Conservation (phyloP, 1,140 invertebrate species). For the Fragariocoptes setiger region DNA sequence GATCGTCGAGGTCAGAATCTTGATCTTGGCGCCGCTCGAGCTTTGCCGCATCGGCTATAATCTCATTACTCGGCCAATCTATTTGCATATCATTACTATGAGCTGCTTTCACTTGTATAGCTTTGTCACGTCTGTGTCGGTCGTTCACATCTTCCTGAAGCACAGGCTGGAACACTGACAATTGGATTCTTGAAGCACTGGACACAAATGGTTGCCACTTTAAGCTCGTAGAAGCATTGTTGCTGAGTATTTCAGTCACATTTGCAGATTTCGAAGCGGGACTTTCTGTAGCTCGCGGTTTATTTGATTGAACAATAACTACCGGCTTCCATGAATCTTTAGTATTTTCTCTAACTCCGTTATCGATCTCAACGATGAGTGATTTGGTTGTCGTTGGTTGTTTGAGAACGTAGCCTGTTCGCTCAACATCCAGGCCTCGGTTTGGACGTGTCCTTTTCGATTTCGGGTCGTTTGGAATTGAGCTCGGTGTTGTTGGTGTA, state of each 20-base stretch:
- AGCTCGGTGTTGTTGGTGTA: neutral
- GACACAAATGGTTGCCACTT: neutral
- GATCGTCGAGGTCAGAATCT: too few relatives aligned
- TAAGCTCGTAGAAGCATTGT: neutral
- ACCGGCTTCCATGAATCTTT: neutral
- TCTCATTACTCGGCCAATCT: too few relatives aligned
- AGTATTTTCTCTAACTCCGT: neutral
- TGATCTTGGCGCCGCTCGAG: too few relatives aligned
- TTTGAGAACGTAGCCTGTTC: too few relatives aligned
- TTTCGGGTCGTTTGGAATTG: neutral
- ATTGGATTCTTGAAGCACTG: neutral
- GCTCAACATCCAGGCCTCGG: too few relatives aligned
- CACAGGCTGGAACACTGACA: too few relatives aligned
- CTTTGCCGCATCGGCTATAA: too few relatives aligned
- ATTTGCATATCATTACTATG: too few relatives aligned
- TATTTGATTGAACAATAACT: neutral
- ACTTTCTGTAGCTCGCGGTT: neutral
- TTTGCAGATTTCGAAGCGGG: neutral
- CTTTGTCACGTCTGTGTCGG: too few relatives aligned
- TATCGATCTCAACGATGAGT: neutral
- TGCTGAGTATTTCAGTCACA: neutral
- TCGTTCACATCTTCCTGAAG: too few relatives aligned
- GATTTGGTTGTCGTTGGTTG: neutral
- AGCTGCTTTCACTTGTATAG: too few relatives aligned
- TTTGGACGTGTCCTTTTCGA: neutral